These are phyloP conservation scores for Erythrolamprus reginae DNA, from an alignment of 2,113 vertebrate species.

Conservation along the genomic window DNA sequence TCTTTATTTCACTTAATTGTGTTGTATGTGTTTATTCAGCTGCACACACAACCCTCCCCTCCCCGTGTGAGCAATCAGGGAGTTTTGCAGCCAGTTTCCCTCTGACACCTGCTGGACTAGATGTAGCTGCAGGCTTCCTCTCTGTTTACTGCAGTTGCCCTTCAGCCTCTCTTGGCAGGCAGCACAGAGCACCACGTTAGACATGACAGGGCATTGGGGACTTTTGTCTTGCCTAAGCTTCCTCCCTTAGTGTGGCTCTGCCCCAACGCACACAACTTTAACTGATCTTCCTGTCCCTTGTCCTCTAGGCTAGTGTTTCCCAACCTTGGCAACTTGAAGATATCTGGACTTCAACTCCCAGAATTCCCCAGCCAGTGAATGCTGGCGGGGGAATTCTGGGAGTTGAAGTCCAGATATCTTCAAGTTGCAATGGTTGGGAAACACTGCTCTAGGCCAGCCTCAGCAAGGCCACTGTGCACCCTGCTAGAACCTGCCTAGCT, in stretches of 20 bases:
- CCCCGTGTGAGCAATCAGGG: background rate
- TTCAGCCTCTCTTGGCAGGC: background rate
- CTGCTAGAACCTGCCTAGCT: too few species aligned
- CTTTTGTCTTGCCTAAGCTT: background rate
- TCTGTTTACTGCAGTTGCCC: slow-evolving; percentile 1
- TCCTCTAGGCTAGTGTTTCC: too few species aligned
- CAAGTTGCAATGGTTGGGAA: too few species aligned
- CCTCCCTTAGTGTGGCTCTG: background rate
- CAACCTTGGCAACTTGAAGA: too few species aligned
- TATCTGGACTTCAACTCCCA: too few species aligned
- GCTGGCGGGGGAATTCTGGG: too few species aligned
- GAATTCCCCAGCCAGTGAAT: too few species aligned
- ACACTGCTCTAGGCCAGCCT: background rate
- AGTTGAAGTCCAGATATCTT: too few species aligned
- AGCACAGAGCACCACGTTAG: background rate
- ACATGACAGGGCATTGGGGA: background rate
- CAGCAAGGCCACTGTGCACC: background rate
- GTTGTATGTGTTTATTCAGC: slow-evolving; percentile 39
- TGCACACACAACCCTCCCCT: slow-evolving; percentile 3
- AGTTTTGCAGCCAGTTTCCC: slow-evolving; percentile 7
- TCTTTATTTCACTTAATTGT: slow-evolving; percentile 35
- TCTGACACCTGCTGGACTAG: slow-evolving; percentile 27
- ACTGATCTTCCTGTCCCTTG: background rate
- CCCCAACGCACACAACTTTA: background rate
- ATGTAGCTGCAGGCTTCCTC: background rate